These are phyloP conservation scores for Cichlasoma orientale DNA, from an alignment of 2,797 vertebrate species.

Conservation along the genomic window DNA sequence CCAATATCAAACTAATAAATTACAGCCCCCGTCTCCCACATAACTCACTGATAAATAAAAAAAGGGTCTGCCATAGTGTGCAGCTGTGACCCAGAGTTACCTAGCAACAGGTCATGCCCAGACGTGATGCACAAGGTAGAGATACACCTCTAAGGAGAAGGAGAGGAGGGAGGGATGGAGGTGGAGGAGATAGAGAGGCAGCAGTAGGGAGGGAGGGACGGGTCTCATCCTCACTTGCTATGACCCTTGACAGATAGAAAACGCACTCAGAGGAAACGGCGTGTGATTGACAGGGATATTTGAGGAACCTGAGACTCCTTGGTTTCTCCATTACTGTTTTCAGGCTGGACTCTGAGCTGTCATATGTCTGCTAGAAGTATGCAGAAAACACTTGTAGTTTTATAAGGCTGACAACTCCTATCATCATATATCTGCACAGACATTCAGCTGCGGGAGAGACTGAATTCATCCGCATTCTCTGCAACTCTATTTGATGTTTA, in stretches of 20 bases:
- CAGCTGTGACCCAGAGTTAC: conserved; percentile 90
- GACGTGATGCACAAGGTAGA: conserved; percentile 81
- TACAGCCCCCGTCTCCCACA: conserved; percentile 85
- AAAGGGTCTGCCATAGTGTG: conserved; percentile 82
- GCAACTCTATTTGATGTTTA: background rate
- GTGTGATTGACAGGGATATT: conserved; percentile 80
- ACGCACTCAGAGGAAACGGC: conserved; percentile 82
- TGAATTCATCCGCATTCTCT: conserved; percentile 4
- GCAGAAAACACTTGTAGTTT: conserved; percentile 14
- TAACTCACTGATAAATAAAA: conserved; percentile 87
- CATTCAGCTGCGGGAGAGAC: background rate
- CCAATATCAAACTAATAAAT: conserved; percentile 89
- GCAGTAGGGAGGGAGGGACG: conserved; percentile 44
- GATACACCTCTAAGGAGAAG: conserved; percentile 75
- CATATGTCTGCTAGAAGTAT: conserved; percentile 1
- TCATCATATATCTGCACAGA: background rate
- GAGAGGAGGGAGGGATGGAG: conserved; percentile 58
- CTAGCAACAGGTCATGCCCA: conserved; percentile 88
- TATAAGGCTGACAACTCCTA: conserved; percentile 17
- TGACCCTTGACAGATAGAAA: conserved; percentile 87
- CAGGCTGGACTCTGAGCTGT: conserved; percentile 36
- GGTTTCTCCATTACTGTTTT: conserved; percentile 53
- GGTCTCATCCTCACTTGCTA: conserved; percentile 80
- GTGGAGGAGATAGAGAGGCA: conserved; percentile 48
- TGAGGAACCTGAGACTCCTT: conserved; percentile 65